phyloP scores from a whole-genome alignment of 2,113 vertebrate species.

The Telmatochromis sp. region DNA sequence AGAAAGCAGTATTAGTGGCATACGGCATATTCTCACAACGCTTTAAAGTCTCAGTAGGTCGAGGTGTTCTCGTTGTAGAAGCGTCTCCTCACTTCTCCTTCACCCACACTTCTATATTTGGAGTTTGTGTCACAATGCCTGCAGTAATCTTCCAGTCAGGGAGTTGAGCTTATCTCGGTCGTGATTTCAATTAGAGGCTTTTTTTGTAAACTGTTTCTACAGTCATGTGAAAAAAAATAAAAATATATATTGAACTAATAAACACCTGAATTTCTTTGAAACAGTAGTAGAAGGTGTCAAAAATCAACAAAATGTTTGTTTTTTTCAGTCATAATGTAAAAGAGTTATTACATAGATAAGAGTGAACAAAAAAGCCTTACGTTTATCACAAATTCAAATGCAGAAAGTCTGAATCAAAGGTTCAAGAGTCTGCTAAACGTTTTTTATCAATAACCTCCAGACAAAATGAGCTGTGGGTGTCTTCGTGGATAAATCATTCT shows the following conservation, averaged over 20 bases:
- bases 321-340: background rate
- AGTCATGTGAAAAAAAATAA: background rate
- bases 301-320: background rate
- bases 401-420: background rate
- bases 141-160: background rate
- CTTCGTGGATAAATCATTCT: background rate
- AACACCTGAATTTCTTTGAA: background rate
- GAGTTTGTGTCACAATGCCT: conserved; percentile 4
- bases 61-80: conserved; percentile 22
- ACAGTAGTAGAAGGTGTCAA: background rate
- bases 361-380: background rate
- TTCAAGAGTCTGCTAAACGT: background rate
- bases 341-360: background rate
- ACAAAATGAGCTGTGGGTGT: background rate
- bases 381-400: background rate
- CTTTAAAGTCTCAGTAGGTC: conserved; percentile 1
- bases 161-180: background rate
- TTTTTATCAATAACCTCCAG: background rate
- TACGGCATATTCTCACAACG: background rate
- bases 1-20: background rate
- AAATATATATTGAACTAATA: background rate
- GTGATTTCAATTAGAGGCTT: background rate
- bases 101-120: conserved; percentile 40
- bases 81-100: background rate
- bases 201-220: background rate